Evolutionary conservation across 2,113 vertebrate genomes (phyloP).

Genomic region (Melanerpes formicivorus): DNA sequence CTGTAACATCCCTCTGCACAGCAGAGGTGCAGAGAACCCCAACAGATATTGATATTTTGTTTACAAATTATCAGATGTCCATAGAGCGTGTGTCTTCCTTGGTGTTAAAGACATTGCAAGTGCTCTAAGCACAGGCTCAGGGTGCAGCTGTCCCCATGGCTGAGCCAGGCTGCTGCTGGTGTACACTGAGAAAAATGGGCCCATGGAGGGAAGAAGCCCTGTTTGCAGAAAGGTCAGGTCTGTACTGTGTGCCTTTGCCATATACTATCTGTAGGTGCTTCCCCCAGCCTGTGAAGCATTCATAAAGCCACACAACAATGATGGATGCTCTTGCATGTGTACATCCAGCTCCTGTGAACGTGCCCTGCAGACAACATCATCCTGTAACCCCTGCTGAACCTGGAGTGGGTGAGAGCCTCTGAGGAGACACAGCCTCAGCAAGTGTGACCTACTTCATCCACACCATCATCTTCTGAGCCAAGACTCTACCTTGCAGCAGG

Average conservation of each 20-base stretch:
- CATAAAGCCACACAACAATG: not conserved
- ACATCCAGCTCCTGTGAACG: not conserved
- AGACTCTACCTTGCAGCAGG: slow-evolving; percentile 53
- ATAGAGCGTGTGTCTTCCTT: not conserved
- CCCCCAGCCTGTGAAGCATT: not conserved
- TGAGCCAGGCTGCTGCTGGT: not conserved
- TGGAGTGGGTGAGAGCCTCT: not conserved
- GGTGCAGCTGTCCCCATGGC: not conserved
- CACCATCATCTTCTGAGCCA: not conserved
- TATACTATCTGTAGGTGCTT: not conserved
- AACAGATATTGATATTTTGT: not conserved
- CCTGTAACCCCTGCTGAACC: not conserved
- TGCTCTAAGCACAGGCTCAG: not conserved
- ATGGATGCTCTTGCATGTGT: not conserved
- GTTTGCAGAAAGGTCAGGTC: not conserved
- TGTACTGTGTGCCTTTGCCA: not conserved
- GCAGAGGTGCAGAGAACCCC: not conserved
- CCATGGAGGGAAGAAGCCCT: not conserved
- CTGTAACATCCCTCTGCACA: not conserved
- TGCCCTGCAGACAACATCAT: not conserved
- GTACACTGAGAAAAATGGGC: not conserved
- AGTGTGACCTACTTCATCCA: not conserved
- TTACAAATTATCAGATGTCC: not conserved
- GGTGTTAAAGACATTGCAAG: not conserved
- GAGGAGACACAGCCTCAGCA: not conserved